Evolutionary conservation across 2,797 vertebrate species (phyloP), one percentile per base, ranked within the genome.

Genomic region (Enoplosus armatus): DNA sequence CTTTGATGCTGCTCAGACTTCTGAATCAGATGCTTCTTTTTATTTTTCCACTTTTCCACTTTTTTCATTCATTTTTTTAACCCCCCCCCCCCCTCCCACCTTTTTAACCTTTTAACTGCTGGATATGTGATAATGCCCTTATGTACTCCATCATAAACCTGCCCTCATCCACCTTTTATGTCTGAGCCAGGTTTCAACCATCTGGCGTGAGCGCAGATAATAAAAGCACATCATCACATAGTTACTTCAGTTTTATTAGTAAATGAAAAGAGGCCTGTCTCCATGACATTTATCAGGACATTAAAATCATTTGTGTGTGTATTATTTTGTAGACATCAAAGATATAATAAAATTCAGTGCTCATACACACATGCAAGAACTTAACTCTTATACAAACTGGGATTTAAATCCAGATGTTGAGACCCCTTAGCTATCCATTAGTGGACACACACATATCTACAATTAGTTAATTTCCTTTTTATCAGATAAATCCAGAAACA

Each of bases 211-310:
- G 43, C 1, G 0, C 60, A 45, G 78, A 65, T 29, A 54, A 55
- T 82, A 22, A 80, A 78, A 84, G 56, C 24, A 55, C 26, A 41
- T 73, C 53, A 58, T 41, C 18, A 60, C 61, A 56, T 11, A 50
- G n/a, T 69, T 53, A 37, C 29, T 68, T 85, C 10, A 50, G 45
- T 75, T 83, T 83, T 66, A 81, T 75, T 56, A 60, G 64, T 45
- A n/a, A 71, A 79, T 59, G 47, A 48, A 61, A 74, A 53, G 29
- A 67, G 62, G 22, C 29, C 18, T 18, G 3, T 69, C 41, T 48
- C n/a, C 4, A 54, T 33, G 27, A 61, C 77, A 53, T 78, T 78
- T 78, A 78, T 62, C 24, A 74, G 53, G 56, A 7, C 18, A 65
- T 76, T 47, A 72, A 75, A 86, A 70, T 41, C 75, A 22, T 26